Base-by-base conservation (phyloP, 2,797 vertebrate species). In the Falco berigora region DNA sequence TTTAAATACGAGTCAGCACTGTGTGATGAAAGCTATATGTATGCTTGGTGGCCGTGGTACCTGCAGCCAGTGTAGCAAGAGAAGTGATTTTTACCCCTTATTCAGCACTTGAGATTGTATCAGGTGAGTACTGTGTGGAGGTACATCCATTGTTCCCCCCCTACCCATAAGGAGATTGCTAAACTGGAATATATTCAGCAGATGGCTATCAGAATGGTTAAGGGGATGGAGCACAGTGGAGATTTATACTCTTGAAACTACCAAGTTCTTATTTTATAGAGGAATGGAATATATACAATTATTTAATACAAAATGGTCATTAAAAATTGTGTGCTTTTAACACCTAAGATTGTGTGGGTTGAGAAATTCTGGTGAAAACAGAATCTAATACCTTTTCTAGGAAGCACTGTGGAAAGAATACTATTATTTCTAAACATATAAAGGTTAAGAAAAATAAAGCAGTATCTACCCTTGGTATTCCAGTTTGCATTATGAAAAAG, bases 281-380 rank as follows among this genome's bases (percentile, higher is more conserved):
- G 28, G 16, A 36, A 90, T 67, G 78, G 75, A 72, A 74, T 82
- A 34, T 49, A 56, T 86, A 44, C 20, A 69, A 42, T 84, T 90
- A 90, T 81, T 96, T 90, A 85, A 92, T 91, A 69, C 24, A 69
- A 75, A 94, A 72, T 49, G 19, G 10, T 66, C 5, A 28, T 79
- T 79, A 44, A 78, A 86, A 59, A 56, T 52, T 8, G 13, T 83
- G 25, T 86, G 19, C 49, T 94, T 97, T 86, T 81, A 91, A 74
- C 46, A 92, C 42, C 61, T 83, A 53, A 76, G 36, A 71, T 32
- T 86, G 30, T 88, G 77, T 94, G 68, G 71, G 64, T 49, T 86
- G 76, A 88, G 55, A 69, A 74, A 40, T 89, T 94, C 69, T 91
- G 53, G 75, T 86, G 62, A 95, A 97, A 92, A 55, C 61, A 62